Evolutionary conservation across 2,113 vertebrate genomes (phyloP).

Genomic region (Archocentrus centrarchus): DNA sequence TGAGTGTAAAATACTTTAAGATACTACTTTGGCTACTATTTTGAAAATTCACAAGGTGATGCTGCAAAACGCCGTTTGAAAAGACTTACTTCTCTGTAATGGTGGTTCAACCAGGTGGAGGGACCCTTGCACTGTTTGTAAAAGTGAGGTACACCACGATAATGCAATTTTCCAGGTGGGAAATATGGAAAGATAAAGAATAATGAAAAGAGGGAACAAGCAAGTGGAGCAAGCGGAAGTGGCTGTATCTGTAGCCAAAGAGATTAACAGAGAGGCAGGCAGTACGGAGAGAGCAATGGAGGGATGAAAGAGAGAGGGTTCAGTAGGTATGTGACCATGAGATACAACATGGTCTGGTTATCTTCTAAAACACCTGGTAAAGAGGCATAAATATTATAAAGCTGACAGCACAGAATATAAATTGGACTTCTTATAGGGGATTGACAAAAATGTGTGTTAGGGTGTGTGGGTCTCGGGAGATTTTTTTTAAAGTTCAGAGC

Average conservation of each 20-base stretch:
- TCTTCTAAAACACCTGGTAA: conserved; percentile 56
- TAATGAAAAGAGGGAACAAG: conserved; percentile 23
- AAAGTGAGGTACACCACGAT: background rate
- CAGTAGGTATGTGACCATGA: conserved; percentile 42
- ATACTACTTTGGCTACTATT: background rate
- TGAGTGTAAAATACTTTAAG: background rate
- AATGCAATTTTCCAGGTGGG: conserved; percentile 25
- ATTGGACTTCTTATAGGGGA: conserved; percentile 23
- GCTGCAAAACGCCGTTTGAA: background rate
- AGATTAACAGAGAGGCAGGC: conserved; percentile 39
- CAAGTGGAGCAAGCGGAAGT: conserved; percentile 4
- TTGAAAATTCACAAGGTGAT: background rate
- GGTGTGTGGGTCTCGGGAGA: background rate
- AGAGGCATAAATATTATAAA: conserved; percentile 54
- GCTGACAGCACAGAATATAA: conserved; percentile 50
- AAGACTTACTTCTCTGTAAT: no score
- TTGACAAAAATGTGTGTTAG: background rate
- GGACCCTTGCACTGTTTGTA: background rate
- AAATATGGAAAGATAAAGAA: conserved; percentile 32
- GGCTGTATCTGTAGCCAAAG: conserved; percentile 33
- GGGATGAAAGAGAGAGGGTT: conserved; percentile 33
- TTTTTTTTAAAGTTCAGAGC: background rate
- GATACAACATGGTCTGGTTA: conserved; percentile 55
- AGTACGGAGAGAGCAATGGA: conserved; percentile 7
- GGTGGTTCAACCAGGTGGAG: background rate